Conservation (phyloP, 1,140 invertebrate genomes). For the Drosophila pseudoobscura region DNA sequence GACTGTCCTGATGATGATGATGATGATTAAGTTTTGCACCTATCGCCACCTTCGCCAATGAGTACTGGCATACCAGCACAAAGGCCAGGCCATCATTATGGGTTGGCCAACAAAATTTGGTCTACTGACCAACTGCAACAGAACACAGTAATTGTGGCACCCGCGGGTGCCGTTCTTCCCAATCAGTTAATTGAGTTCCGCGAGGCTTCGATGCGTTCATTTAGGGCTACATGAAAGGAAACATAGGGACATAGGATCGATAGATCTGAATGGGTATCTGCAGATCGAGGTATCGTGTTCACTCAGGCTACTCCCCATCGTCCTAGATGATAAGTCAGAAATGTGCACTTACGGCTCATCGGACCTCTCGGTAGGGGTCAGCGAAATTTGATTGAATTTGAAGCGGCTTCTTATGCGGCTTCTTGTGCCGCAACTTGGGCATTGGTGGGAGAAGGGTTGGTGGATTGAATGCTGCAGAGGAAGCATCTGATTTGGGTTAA, state of each 20-base stretch:
- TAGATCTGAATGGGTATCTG: no score
- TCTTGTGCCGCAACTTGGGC: neutral
- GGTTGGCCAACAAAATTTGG: no score
- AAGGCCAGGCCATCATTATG: slow-evolving; percentile 14
- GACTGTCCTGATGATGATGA: neutral
- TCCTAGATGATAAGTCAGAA: neutral
- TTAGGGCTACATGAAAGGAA: no score
- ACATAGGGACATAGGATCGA: no score
- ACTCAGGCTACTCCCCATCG: no score
- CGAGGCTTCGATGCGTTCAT: neutral
- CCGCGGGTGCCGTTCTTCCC: neutral
- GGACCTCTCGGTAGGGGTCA: slow-evolving; percentile 29
- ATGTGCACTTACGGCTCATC: slow-evolving; percentile 15
- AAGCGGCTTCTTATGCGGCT: slow-evolving; percentile 9
- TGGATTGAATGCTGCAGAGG: slow-evolving; percentile 22
- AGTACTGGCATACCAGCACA: neutral
- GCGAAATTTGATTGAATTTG: slow-evolving; percentile 57
- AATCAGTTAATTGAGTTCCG: slow-evolving; percentile 18
- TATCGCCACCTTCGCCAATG: neutral
- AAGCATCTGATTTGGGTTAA: slow-evolving; percentile 68
- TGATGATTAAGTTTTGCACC: neutral
- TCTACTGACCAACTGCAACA: no score
- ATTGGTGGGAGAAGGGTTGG: no score
- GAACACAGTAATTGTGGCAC: no score
- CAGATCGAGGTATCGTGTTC: no score